Conservation (phyloP, 2,888 invertebrate species). For the Alloscopus bannaensis region DNA sequence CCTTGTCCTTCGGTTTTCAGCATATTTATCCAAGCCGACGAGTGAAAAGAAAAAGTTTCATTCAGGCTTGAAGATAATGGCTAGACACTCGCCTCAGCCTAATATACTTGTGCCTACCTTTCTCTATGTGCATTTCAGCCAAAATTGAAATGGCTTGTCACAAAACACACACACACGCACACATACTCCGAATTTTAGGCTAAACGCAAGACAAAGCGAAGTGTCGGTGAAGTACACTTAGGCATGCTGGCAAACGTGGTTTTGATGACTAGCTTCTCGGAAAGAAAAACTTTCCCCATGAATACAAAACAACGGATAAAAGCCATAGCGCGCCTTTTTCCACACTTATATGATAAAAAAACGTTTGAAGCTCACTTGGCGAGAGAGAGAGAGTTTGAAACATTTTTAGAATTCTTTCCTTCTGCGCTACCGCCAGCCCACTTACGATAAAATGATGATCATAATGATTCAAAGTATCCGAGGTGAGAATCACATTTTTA, state of each 20-base stretch:
- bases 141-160: constrained; percentile 6
- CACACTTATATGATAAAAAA: too few relatives aligned
- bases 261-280: constrained; percentile 4
- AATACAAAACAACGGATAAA: constrained; percentile 64
- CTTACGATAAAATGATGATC: constrained; percentile 25
- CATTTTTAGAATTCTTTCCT: neutral
- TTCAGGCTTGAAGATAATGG: too few relatives aligned
- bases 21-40: too few relatives aligned
- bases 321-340: too few relatives aligned
- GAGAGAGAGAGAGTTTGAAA: too few relatives aligned
- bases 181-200: neutral
- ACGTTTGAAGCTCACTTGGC: too few relatives aligned
- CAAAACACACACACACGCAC: neutral
- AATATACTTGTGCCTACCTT: too few relatives aligned
- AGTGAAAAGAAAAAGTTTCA: too few relatives aligned
- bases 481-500: constrained; percentile 26
- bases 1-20: too few relatives aligned
- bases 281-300: constrained; percentile 67
- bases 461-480: constrained; percentile 33
- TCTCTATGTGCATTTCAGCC: too few relatives aligned
- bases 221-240: too few relatives aligned
- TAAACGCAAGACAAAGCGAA: neutral
- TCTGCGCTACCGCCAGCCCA: constrained; percentile 5
- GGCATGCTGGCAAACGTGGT: constrained; percentile 34
- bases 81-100: too few relatives aligned